These are phyloP conservation scores for Zeugodacus cucurbitae DNA, from an alignment of 1,140 invertebrate genomes.

Conservation along the genomic window DNA sequence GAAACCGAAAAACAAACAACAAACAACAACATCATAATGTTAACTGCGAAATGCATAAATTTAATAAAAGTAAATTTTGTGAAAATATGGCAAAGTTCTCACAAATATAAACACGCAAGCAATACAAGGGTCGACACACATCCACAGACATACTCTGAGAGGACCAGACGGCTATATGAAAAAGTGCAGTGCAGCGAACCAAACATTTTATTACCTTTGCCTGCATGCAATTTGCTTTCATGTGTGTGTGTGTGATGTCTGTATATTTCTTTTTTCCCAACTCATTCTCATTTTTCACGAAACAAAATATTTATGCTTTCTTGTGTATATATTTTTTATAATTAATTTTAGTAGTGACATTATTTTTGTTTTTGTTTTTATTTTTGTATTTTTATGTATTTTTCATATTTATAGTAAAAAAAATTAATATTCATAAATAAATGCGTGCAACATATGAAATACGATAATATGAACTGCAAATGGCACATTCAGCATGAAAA, in stretches of 20 bases:
- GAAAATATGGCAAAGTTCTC: slow-evolving; percentile 17
- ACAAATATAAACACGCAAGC: background rate
- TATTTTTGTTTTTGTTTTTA: background rate
- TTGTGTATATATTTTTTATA: background rate
- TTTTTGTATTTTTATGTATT: background rate
- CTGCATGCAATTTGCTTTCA: background rate
- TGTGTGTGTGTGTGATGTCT: background rate
- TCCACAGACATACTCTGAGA: background rate
- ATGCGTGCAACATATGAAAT: no score
- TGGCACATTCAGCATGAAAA: background rate
- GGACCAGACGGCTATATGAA: background rate
- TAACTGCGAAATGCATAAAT: background rate
- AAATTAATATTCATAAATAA: slow-evolving; percentile 7
- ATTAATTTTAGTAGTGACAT: background rate
- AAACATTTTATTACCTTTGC: background rate
- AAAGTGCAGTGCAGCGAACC: background rate
- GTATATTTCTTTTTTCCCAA: background rate
- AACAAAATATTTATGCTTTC: background rate
- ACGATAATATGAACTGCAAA: background rate
- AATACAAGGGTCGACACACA: background rate
- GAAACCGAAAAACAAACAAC: no score
- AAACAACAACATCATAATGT: background rate
- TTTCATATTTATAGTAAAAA: background rate
- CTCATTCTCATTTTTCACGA: background rate
- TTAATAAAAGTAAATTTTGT: background rate